Base-by-base conservation (phyloP, 2,113 vertebrate genomes). In the Dromiciops gliroides region DNA sequence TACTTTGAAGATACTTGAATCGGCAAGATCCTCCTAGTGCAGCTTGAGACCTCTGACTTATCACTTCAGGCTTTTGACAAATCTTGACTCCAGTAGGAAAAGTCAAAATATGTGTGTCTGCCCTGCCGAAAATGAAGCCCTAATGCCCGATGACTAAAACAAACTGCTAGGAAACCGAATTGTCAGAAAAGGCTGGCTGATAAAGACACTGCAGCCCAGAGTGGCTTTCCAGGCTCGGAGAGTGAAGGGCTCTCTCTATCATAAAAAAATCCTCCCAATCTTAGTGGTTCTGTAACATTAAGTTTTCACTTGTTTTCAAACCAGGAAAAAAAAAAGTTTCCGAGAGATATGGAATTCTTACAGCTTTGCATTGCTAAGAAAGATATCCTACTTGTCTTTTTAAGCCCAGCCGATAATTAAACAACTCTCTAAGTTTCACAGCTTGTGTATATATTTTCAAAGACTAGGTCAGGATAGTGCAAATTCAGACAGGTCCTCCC, bases 271-370 rank as follows among this genome's bases (percentile, higher is more conserved):
- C 24, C 28, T 89, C 48, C 19, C 47, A 28, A 6, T 49, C 49
- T 28, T 89, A 26, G n/a, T 83, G 67, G 67, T 67, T n/a, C 60
- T 67, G 12, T 67, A 67, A 44, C 14, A 67, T n/a, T 37, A 16
- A 75, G 31, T 75, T 83, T 83, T n/a, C 67, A 83, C 67, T 50
- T 89, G 67, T 91, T 89, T 93, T 96, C 67, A 53, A 83, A 97
- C 23, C 50, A 48, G 93, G 94, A 92, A 10, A n/a, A 89, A 51
- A 91, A 28, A n/a, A 67, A 95, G 95, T 95, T 91, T 44, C 91
- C 49, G 83, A 75, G 60, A 92, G 48, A 88, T 44, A 89, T 31
- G 22, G 8, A 93, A 52, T 89, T 8, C 0, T 51, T 26, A 89
- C 26, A 89, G 92, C 83, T 90, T 89, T 67, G 52, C 25, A 93